phyloP scores from a whole-genome alignment of 1,140 invertebrate species.

The Sitobion miscanthi region DNA sequence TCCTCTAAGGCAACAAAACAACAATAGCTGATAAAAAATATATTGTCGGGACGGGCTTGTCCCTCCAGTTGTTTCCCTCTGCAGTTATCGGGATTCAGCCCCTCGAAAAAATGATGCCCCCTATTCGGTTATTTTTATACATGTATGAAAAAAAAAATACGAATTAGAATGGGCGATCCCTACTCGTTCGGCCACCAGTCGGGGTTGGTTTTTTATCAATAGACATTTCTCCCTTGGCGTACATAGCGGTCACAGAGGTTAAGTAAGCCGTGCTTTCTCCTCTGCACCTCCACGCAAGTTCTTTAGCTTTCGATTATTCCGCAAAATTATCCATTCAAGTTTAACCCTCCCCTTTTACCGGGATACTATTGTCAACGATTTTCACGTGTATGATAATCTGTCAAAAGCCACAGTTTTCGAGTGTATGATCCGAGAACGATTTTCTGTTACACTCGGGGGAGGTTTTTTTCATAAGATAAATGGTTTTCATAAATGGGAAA shows the following conservation, averaged over 20 bases:
- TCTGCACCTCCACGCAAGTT: conserved; percentile 22
- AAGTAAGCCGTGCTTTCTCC: conserved; percentile 53
- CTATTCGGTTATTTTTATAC: conserved; percentile 32
- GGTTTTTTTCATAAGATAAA: conserved; percentile 22
- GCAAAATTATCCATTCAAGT: conserved; percentile 56
- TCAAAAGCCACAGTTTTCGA: conserved; percentile 51
- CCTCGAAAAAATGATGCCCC: conserved; percentile 48
- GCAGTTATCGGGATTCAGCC: conserved; percentile 51
- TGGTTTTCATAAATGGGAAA: conserved; percentile 18
- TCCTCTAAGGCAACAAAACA: conserved; percentile 54
- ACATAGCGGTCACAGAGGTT: conserved; percentile 44
- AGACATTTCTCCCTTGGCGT: conserved; percentile 40
- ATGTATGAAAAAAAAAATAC: conserved; percentile 31
- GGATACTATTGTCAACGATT: conserved; percentile 33
- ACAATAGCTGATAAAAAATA: conserved; percentile 57
- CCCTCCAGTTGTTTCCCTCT: not conserved
- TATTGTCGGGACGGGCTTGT: conserved; percentile 31
- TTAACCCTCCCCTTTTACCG: not conserved
- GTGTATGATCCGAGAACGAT: conserved; percentile 10
- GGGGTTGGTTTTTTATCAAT: conserved; percentile 52
- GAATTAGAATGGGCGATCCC: conserved; percentile 56
- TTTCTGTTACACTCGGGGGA: not conserved
- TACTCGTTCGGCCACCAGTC: conserved; percentile 44
- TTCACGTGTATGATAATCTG: conserved; percentile 44
- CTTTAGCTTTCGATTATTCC: conserved; percentile 56